phyloP scores from a whole-genome alignment of 1,140 invertebrate species.

The Drosophila lini region DNA sequence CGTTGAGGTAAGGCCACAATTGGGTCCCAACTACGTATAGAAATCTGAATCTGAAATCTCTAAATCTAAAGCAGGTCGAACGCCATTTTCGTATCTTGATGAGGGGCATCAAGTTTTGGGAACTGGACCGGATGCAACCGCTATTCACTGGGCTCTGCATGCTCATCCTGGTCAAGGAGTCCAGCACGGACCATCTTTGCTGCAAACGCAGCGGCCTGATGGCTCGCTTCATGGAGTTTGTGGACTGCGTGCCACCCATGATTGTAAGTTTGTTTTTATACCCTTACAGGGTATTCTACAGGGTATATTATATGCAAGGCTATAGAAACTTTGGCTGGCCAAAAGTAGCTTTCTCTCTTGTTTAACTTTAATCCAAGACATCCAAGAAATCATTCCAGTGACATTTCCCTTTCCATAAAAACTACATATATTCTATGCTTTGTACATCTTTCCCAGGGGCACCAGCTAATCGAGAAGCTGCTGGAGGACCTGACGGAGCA shows the following conservation, averaged over 20 bases:
- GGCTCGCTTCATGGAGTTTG: background rate
- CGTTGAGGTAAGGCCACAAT: background rate
- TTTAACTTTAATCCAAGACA: background rate
- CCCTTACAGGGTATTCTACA: no score
- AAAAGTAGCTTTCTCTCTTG: no score
- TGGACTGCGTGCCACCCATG: slow-evolving; percentile 7
- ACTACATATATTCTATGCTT: background rate
- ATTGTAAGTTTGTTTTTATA: slow-evolving; percentile 1
- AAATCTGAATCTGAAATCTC: no score
- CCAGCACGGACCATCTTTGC: background rate
- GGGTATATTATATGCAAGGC: no score
- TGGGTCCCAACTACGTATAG: no score
- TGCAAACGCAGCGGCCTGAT: background rate
- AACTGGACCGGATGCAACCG: background rate
- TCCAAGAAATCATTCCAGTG: no score
- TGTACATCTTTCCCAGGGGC: background rate
- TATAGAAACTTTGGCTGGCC: no score
- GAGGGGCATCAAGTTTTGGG: slow-evolving; percentile 2
- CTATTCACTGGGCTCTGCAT: background rate
- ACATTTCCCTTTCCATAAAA: background rate
- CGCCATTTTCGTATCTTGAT: background rate
- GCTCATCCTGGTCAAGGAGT: background rate
- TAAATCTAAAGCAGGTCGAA: background rate
- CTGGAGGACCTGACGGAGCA: background rate
- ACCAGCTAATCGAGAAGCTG: slow-evolving; percentile 18